These are phyloP conservation scores for Perizoma flavofasciatum DNA, from an alignment of 2,888 invertebrate species.

Conservation along the genomic window DNA sequence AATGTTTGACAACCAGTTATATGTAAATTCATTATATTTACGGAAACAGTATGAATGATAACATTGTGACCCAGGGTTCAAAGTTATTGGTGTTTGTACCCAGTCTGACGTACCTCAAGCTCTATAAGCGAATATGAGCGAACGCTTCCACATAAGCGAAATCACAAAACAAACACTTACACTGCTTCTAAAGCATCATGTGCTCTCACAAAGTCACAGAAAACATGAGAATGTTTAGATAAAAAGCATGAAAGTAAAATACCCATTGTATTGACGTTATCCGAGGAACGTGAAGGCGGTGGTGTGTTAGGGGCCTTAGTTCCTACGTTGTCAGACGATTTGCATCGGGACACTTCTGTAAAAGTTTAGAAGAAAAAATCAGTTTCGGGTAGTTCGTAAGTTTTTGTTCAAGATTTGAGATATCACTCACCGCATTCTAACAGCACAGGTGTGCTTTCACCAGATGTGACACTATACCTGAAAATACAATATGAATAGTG, in stretches of 20 bases:
- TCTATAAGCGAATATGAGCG: constrained; percentile 39
- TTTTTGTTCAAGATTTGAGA: neutral
- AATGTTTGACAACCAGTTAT: neutral
- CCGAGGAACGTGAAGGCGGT: constrained; percentile 77
- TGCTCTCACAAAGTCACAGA: constrained; percentile 32
- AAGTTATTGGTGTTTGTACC: too few species aligned
- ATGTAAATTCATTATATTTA: too few species aligned
- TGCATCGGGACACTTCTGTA: constrained; percentile 77
- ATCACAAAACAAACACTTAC: constrained; percentile 43
- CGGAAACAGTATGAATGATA: too few species aligned
- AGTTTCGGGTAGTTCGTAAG: neutral
- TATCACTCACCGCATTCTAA: constrained; percentile 73
- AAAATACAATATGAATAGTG: constrained; percentile 29
- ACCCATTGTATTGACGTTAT: constrained; percentile 80
- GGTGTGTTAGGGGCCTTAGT: constrained; percentile 65
- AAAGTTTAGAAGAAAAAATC: constrained; percentile 1
- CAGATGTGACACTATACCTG: constrained; percentile 82
- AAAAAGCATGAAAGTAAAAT: constrained; percentile 32
- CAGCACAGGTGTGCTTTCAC: constrained; percentile 80
- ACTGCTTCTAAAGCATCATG: constrained; percentile 39
- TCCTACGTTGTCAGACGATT: constrained; percentile 78
- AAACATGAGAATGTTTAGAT: neutral
- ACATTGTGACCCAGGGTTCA: too few species aligned
- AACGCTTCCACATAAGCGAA: constrained; percentile 53
- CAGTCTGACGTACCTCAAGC: constrained; percentile 7